Evolutionary conservation across 2,888 invertebrate species (phyloP), one percentile per base, ranked within the genome.

Genomic region (Drosophila paranaensis): DNA sequence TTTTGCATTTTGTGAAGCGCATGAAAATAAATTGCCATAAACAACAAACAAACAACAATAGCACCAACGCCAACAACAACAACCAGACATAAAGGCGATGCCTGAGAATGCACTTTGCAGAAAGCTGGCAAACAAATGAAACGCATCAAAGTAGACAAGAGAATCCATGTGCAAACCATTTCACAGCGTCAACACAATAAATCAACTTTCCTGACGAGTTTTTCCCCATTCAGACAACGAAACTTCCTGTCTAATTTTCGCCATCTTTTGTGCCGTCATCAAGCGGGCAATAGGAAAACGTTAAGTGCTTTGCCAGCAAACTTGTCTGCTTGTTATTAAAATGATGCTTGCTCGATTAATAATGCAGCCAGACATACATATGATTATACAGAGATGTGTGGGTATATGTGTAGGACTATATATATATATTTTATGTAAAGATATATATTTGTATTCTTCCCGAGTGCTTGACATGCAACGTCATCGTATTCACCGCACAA

Each of bases 171-270:
- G 56, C 82, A 85, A 82, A 77, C 61, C 79, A 85, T 82, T 85
- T 82, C 73, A 63, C 74, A 69, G 75, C 73, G 70, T 74, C 85
- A 85, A 82, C 77, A 85, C 76, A 85, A 83, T 83, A 85, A 74
- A 83, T 85, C 82, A 83, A 79, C 69, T 85, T 73, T 53, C 56
- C 53, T 35, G 50, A 33, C 30, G 39, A 45, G 40, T 48, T 55
- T 68, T 55, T 45, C 30, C 27, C 48, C 53, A 57, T 45, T 61
- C 61, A 62, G 84, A 73, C 85, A 82, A 84, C 84, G 20, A 79
- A 84, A 74, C 81, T 79, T 84, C 77, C 79, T 77, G 78, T 85
- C 77, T 82, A 70, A 85, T 80, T 85, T 78, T 74, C 58, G 55
- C 71, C 43, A 33, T 35, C 50, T 50, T 50, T 50, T 50, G 50